Evolutionary conservation across 2,888 invertebrate species (phyloP), one percentile per base, ranked within the genome.

Genomic region (Dinocampus coccinellae): DNA sequence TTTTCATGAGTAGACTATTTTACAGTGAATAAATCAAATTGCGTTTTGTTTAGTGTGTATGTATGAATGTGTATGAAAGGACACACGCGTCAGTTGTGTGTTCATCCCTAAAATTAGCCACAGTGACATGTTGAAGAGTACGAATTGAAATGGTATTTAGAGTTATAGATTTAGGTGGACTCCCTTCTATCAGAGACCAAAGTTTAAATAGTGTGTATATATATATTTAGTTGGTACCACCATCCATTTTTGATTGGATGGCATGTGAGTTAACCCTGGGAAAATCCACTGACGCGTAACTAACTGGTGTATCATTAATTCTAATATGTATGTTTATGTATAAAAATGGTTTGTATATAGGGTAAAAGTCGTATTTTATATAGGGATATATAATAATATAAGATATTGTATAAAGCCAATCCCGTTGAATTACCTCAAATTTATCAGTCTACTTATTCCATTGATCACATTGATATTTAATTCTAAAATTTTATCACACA

Each of bases 261-360:
- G n/a, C n/a, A n/a, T n/a, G n/a, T n/a, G n/a, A n/a, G 29, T 39
- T 42, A 70, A 80, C 80, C 85, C 82, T 87, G 87, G 87, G 87
- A 87, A 87, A 87, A 86, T 85, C 82, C 84, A 86, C 84, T 87
- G 87, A 87, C 87, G 86, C 84, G 87, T 86, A 86, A 86, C 87
- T 86, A 87, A 87, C 85, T 82, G 79, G 84, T 83, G 79, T 86
- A 84, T 87, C 86, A 87, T 87, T 87, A 87, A 85, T 83, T 82
- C 79, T 80, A 80, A 82, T 80, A 72, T 82, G 84, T 83, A 84
- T 85, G 85, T 85, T 86, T 86, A 84, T 83, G 16, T 20, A 82
- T 82, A 78, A 81, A 52, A 73, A 76, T 72, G 75, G 82, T 81
- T 16, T 16, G 16, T 79, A 79, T 79, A 74, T 72, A 77, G 79